Percentiles rank a stretch among this genome's conserved stretches.
These are phyloP conservation scores for Halocaridina rubra DNA, from an alignment of 2,888 invertebrate genomes.

Conservation along the genomic window DNA sequence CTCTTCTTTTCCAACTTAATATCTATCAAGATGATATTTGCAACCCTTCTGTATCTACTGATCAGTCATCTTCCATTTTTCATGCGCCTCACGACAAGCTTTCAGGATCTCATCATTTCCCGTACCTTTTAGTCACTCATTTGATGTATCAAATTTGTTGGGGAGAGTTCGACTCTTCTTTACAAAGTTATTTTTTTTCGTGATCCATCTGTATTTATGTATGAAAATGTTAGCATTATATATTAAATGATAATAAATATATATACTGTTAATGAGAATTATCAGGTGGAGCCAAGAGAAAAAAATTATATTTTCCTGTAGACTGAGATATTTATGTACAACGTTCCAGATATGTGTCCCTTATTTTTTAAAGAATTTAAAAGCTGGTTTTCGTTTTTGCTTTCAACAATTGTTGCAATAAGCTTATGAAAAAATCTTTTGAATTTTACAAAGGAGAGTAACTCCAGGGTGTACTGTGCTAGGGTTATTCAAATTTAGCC, in stretches of 20 bases:
- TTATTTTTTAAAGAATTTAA: too few species aligned
- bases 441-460: too few species aligned
- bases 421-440: too few species aligned
- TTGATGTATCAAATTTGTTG: not conserved
- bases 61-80: too few species aligned
- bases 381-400: too few species aligned
- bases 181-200: slow-evolving; percentile 8
- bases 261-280: not conserved
- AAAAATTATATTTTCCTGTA: slow-evolving; percentile 34
- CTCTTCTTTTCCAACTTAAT: too few species aligned
- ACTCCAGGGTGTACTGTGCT: too few species aligned
- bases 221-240: slow-evolving; percentile 17
- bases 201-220: slow-evolving; percentile 31
- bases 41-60: too few species aligned
- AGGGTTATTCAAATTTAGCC: too few species aligned
- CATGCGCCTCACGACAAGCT: not conserved
- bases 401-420: too few species aligned
- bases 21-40: too few species aligned
- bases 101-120: not conserved
- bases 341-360: slow-evolving; percentile 12
- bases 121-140: not conserved
- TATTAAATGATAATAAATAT: not conserved
- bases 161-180: not conserved
- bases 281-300: slow-evolving; percentile 26
- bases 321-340: slow-evolving; percentile 27